A percentile compares a stretch with the other conserved stretches of the same genome.
phyloP scores from a whole-genome alignment of 2,797 vertebrate species.

The Phylloscopus collybita region DNA sequence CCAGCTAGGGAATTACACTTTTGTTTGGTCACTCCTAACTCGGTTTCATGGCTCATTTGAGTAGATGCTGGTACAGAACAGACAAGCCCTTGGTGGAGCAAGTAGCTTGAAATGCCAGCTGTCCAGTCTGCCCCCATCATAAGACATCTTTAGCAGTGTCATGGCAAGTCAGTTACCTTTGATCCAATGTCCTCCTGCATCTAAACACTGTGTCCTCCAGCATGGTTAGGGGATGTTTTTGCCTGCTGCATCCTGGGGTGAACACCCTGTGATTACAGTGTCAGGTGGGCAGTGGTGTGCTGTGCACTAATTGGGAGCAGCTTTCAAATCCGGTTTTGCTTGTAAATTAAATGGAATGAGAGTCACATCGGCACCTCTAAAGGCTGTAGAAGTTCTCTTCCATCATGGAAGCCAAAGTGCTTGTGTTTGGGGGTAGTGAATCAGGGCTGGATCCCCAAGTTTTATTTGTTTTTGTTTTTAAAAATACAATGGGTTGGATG shows the following conservation, averaged over 20 bases:
- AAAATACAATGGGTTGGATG: neutral
- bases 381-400: neutral
- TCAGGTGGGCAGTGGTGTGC: conserved; percentile 21
- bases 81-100: neutral
- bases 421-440: neutral
- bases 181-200: neutral
- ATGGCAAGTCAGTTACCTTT: neutral
- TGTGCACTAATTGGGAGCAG: neutral
- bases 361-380: neutral
- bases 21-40: neutral
- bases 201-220: neutral
- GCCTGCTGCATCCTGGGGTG: neutral
- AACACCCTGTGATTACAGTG: conserved; percentile 4
- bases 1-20: neutral
- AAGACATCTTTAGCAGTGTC: neutral
- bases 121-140: neutral
- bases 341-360: conserved; percentile 5
- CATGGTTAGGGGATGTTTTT: neutral
- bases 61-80: neutral
- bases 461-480: neutral
- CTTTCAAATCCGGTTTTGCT: conserved; percentile 48
- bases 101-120: neutral
- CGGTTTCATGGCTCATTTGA: neutral
- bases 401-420: neutral
- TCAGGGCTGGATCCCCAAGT: neutral